Base-by-base conservation (phyloP, 2,113 vertebrate genomes). In the Chlamydotis undulata region DNA sequence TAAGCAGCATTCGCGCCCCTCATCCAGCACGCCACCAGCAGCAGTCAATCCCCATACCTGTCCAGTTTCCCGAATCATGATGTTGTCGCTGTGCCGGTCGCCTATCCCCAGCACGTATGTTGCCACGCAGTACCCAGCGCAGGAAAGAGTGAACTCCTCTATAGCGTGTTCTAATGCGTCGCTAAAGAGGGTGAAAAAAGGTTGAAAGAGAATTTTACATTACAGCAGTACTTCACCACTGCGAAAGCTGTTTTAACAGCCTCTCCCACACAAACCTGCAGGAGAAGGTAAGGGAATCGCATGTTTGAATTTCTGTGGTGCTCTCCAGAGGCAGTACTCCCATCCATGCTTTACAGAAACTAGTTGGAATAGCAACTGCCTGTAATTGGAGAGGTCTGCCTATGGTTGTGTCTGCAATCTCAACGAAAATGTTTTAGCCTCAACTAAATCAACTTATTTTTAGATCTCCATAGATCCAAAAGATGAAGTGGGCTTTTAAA, bases 101-200 rank as follows among this genome's bases (percentile, higher is more conserved):
- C 99, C 99, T 0, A 99, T 99, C 63, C 99, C 99, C 98, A 99
- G 95, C 86, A 99, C 98, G 1, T 99, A 99, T 0, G 99, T 99
- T 81, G 99, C 99, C 98, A 99, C 99, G 68, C 99, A 99, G 98
- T 99, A 99, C 70, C 99, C 99, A 12, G 99, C n/a, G n/a, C n/a
- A n/a, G n/a, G n/a, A n/a, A n/a, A n/a, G 98, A 0, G 99, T 99
- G 97, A 99, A 99, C 96, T 99, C 99, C 96, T 99, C 99, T 18
- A 99, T 99, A 65, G 99, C 99, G 69, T 98, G 97, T 18, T 99
- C 99, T 87, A 99, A 91, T 37, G 99, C 98, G 3, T 99, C 99
- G 22, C 99, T 99, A 68, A n/a, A 23, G 19, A 28, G 57, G n/a
- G 60, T 0, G 23, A 49, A 37, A 53, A 10, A 14, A 70, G 21